Evolutionary conservation across 2,888 invertebrate species (phyloP).

Genomic region (Lasioglossum villosulum): DNA sequence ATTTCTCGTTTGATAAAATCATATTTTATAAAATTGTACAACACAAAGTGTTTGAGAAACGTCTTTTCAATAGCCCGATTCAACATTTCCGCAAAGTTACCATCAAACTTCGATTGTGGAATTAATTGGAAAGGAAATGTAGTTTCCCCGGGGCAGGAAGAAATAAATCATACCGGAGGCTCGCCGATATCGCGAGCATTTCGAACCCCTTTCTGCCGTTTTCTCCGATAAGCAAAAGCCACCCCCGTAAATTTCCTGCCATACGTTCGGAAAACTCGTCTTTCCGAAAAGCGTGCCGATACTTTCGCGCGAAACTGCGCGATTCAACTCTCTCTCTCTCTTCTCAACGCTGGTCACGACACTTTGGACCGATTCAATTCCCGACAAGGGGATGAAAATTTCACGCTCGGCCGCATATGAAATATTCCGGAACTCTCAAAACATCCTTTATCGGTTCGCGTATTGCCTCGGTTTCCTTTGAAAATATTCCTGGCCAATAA

Average conservation of each 20-base stretch:
- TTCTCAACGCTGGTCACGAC: background rate
- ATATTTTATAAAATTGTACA: background rate
- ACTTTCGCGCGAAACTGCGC: background rate
- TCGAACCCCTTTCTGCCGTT: background rate
- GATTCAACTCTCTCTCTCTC: background rate
- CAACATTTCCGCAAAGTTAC: background rate
- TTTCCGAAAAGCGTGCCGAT: slow-evolving; percentile 6
- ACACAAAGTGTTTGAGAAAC: background rate
- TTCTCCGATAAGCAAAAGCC: background rate
- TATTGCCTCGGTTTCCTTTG: background rate
- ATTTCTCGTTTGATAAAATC: background rate
- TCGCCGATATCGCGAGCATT: background rate
- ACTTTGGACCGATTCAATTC: slow-evolving; percentile 13
- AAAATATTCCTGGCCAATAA: slow-evolving; percentile 10
- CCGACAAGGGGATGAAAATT: slow-evolving; percentile 33
- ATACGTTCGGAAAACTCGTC: background rate
- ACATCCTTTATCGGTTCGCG: slow-evolving; percentile 9
- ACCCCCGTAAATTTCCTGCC: background rate
- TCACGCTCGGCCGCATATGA: slow-evolving; percentile 34
- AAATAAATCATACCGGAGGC: background rate
- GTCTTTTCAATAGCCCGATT: background rate
- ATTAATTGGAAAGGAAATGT: background rate
- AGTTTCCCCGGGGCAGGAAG: background rate
- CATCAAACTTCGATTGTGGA: background rate
- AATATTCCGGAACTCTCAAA: slow-evolving; percentile 35